Conservation (phyloP, 53 echinoderm and acorn worm genomes). For the Crossaster papposus region DNA sequence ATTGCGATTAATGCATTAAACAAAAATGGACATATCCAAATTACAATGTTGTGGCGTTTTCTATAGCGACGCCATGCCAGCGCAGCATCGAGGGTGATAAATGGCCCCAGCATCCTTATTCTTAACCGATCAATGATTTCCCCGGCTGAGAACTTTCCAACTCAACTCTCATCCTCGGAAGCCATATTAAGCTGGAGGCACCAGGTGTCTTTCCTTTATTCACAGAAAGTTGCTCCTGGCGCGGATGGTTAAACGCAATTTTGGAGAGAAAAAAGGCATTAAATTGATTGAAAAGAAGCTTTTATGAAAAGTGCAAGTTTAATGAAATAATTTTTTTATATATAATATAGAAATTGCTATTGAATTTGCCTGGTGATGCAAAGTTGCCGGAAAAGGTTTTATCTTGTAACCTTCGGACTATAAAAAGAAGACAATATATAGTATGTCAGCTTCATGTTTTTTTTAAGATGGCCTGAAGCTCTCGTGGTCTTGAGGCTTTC, state of each 20-base stretch:
- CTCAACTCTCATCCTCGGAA: not conserved
- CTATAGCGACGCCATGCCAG: not conserved
- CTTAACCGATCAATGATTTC: not conserved
- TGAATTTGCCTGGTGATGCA: not conserved
- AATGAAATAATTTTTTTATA: not conserved
- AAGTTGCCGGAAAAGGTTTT: not conserved
- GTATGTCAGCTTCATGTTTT: not conserved
- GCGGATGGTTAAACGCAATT: not conserved
- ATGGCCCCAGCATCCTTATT: not conserved
- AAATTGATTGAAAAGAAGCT: not conserved
- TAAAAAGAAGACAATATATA: not conserved
- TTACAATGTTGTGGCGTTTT: not conserved
- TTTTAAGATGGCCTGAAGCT: not conserved
- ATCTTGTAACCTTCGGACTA: not conserved
- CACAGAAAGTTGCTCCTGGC: not conserved
- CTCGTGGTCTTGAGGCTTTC: not conserved
- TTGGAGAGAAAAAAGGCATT: not conserved
- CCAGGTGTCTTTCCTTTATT: slow-evolving; percentile 11
- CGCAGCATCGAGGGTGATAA: not conserved
- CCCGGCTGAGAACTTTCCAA: not conserved
- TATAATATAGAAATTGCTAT: not conserved
- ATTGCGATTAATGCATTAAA: no score
- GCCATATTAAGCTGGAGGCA: not conserved
- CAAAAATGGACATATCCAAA: no score
- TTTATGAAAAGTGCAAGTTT: not conserved